Conservation (phyloP, 1,140 invertebrate species). For the Listronotus bonariensis region DNA sequence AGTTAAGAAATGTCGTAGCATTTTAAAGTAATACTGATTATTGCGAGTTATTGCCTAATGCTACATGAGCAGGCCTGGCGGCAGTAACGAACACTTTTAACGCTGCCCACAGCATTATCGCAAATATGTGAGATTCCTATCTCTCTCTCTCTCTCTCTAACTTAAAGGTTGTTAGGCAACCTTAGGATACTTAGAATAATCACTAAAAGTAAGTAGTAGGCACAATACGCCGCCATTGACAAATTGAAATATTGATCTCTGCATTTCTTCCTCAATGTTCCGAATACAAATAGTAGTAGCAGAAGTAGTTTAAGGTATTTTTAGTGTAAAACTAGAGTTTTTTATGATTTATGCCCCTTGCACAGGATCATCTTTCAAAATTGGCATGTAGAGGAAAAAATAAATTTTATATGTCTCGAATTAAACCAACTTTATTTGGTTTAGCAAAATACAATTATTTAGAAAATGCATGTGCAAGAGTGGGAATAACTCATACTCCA, state of each 20-base stretch:
- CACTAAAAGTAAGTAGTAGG: constrained; percentile 40
- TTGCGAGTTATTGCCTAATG: constrained; percentile 58
- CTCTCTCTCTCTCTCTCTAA: constrained; percentile 19
- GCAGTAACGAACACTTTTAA: constrained; percentile 28
- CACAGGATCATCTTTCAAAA: too few relatives aligned
- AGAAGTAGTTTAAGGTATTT: too few relatives aligned
- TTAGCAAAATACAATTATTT: too few relatives aligned
- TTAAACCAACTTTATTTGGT: too few relatives aligned
- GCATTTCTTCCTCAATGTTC: constrained; percentile 1
- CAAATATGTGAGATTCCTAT: constrained; percentile 37
- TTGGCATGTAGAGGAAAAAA: too few relatives aligned
- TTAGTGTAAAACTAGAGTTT: not conserved
- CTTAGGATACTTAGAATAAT: constrained; percentile 24
- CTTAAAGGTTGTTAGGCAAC: constrained; percentile 19
- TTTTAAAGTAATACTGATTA: constrained; percentile 55
- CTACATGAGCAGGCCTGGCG: constrained; percentile 47
- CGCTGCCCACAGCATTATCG: constrained; percentile 42
- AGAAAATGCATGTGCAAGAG: too few relatives aligned
- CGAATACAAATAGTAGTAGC: not conserved
- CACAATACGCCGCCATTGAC: constrained; percentile 47
- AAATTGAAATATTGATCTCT: constrained; percentile 24
- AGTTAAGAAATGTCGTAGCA: constrained; percentile 3
- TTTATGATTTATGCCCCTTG: not conserved
- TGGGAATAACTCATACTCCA: not conserved
- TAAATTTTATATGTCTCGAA: too few relatives aligned